A percentile compares a stretch with the other conserved stretches of the same genome.
These are phyloP conservation scores for Scartelaos histophorus DNA, from an alignment of 2,113 vertebrate species.

Conservation along the genomic window DNA sequence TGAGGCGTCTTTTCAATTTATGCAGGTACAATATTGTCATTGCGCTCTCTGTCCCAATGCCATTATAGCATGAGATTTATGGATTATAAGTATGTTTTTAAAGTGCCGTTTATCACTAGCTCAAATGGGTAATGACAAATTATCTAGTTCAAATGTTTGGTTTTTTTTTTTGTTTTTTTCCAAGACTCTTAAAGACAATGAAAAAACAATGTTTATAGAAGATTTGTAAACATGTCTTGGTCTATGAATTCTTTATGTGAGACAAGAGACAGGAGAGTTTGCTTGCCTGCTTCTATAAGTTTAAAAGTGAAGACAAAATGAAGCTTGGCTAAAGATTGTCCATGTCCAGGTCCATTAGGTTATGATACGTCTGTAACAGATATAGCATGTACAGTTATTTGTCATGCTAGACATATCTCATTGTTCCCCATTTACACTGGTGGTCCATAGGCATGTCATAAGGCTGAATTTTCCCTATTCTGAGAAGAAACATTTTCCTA, in stretches of 20 bases:
- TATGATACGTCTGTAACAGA: not conserved
- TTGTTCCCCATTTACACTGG: not conserved
- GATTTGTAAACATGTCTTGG: no score
- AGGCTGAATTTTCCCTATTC: not conserved
- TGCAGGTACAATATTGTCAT: slow-evolving; percentile 82
- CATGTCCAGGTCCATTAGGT: not conserved
- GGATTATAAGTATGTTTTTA: not conserved
- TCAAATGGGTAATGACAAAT: no score
- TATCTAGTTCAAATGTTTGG: no score
- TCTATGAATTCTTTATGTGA: no score
- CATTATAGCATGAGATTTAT: not conserved
- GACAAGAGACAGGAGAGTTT: no score
- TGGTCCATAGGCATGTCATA: not conserved
- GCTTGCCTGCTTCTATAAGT: no score
- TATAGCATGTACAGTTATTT: not conserved
- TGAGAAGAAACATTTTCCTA: not conserved
- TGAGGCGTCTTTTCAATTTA: slow-evolving; percentile 98
- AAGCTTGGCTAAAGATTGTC: no score
- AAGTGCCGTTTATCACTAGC: not conserved
- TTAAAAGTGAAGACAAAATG: no score
- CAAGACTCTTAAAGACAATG: no score
- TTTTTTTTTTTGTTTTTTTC: no score
- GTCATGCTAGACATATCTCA: not conserved
- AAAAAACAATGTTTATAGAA: no score
- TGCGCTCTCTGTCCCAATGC: not conserved